Base-by-base conservation (phyloP, 2,888 invertebrate genomes). In the Pachliopta kotzebuea region DNA sequence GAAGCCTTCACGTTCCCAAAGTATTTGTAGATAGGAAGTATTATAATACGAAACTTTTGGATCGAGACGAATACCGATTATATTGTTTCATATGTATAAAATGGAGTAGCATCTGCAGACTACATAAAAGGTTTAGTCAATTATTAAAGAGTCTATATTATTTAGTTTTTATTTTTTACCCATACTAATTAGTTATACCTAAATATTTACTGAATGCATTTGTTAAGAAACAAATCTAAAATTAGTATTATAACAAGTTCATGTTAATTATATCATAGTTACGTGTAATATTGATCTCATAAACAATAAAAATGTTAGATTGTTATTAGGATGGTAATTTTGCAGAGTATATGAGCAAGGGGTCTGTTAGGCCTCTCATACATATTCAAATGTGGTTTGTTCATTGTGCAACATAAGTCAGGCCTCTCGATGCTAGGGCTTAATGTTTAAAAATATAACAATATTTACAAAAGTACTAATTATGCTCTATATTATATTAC, bases 371-470 rank as follows among this genome's bases (percentile, higher is more conserved):
- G 73, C 69, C n/a, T n/a, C 67, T 68, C 71, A 77, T 82, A 78
- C 76, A 83, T 83, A 78, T 79, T 83, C 76, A 72, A 81, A 72
- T 66, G 71, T 72, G 69, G 70, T 73, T 72, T 72, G 69, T 73
- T 72, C 74, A 78, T 60, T 52, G 52, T 60, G 60, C 60, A 31
- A 37, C 50, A 31, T 29, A 37, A 60, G 18, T 60, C 53, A 53
- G 52, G 50, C 53, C 52, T 50, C 50, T 52, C 52, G 31, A 31
- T 53, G 31, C 52, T 60, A 60, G 52, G 52, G 60, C 53, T 60
- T 60, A 31, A 31, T 11, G 31, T 31, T 31, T 31, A 9, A 31
- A 31, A 31, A 31, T 31, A 31, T 31, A 31, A 31, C 31, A 31
- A 8, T 31, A 9, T 31, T 9, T 31, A 31, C 8, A 9, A 31